Evolutionary conservation across 2,888 invertebrate species (phyloP).

Genomic region (Ischnura elegans): DNA sequence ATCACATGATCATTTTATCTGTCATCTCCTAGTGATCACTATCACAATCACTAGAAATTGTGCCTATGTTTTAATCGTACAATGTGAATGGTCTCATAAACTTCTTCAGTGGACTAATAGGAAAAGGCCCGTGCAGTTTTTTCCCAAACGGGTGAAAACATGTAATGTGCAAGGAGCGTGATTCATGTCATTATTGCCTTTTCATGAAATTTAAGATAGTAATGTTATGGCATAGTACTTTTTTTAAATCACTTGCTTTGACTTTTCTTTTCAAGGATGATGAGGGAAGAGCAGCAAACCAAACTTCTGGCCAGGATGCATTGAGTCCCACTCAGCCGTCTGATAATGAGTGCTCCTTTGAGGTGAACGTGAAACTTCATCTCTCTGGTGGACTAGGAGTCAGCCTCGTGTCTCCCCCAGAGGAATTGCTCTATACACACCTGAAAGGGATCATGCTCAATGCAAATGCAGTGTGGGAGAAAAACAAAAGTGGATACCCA

Average conservation of each 20-base stretch:
- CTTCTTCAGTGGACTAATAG: too few relatives aligned
- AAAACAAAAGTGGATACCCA: constrained; percentile 79
- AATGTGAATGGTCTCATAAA: too few relatives aligned
- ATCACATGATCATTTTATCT: too few relatives aligned
- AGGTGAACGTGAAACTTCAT: constrained; percentile 80
- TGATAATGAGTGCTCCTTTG: constrained; percentile 75
- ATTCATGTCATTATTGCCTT: too few relatives aligned
- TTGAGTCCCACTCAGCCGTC: neutral
- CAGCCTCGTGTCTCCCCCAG: constrained; percentile 82
- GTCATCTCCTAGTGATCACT: too few relatives aligned
- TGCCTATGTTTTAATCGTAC: too few relatives aligned
- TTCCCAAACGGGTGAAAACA: too few relatives aligned
- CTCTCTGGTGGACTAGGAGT: constrained; percentile 85
- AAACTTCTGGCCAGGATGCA: neutral
- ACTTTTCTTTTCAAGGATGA: neutral
- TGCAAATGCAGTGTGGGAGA: constrained; percentile 70
- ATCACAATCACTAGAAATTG: too few relatives aligned
- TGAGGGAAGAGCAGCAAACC: neutral
- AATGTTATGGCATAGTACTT: too few relatives aligned
- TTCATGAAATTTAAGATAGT: too few relatives aligned
- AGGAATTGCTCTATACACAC: constrained; percentile 89
- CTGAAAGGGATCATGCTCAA: constrained; percentile 84
- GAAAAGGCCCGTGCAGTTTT: too few relatives aligned
- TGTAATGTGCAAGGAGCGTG: too few relatives aligned
- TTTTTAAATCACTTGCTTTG: neutral